Conservation (phyloP, 2,113 vertebrate genomes). For the Mobula hypostoma region DNA sequence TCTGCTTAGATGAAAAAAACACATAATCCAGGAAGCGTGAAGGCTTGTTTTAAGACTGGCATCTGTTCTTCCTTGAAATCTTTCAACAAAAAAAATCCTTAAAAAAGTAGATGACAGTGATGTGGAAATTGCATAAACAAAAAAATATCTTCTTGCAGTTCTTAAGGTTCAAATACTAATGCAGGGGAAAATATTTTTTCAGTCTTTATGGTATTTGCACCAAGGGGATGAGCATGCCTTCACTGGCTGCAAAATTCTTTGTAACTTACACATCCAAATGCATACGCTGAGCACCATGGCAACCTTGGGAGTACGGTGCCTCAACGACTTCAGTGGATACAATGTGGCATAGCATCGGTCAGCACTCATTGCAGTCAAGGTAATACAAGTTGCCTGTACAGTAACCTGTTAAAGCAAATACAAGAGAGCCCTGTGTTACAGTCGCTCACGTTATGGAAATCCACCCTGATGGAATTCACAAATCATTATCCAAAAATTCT, state of each 20-base stretch:
- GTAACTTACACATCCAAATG: slow-evolving; percentile 68
- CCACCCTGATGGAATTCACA: no score
- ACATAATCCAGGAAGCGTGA: no score
- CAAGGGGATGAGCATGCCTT: neutral
- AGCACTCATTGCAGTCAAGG: slow-evolving; percentile 71
- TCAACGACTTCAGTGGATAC: slow-evolving; percentile 68
- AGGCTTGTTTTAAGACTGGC: neutral
- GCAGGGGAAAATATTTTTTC: neutral
- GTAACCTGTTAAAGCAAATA: slow-evolving; percentile 56
- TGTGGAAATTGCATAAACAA: neutral
- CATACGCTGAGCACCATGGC: slow-evolving; percentile 71
- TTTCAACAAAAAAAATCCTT: neutral
- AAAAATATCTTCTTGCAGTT: neutral
- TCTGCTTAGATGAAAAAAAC: neutral
- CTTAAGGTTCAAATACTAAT: neutral
- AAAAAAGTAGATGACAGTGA: neutral
- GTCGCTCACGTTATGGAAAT: no score
- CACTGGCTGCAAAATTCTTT: neutral
- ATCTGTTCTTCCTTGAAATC: neutral
- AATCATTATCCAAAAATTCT: no score
- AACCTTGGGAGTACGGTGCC: slow-evolving; percentile 63
- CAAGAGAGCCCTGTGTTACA: neutral
- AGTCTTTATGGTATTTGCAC: neutral
- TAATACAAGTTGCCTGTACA: slow-evolving; percentile 72
- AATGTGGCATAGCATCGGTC: slow-evolving; percentile 71